These are phyloP conservation scores for Drosophila auraria DNA, from an alignment of 1,140 invertebrate genomes.

Conservation along the genomic window DNA sequence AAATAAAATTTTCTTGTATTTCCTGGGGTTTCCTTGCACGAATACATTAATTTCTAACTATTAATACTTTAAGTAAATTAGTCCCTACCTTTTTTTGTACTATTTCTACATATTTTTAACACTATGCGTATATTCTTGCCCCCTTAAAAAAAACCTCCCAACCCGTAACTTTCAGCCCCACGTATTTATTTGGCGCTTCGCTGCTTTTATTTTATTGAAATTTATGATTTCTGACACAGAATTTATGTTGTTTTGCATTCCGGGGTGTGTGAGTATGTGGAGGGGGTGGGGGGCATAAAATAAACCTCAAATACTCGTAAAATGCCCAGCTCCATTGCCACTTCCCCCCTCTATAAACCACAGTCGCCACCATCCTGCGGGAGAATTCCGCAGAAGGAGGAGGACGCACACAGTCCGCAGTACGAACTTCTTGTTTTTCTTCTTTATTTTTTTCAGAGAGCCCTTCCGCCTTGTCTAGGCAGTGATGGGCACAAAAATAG, in stretches of 20 bases:
- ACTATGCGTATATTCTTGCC: background rate
- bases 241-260: conserved; percentile 81
- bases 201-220: conserved; percentile 78
- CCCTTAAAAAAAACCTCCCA: background rate
- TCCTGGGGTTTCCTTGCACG: too few relatives aligned
- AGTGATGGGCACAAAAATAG: background rate
- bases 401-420: background rate
- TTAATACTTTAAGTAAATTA: too few relatives aligned
- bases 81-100: background rate
- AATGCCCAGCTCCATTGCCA: conserved; percentile 45
- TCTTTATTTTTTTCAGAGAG: background rate
- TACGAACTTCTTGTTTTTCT: conserved; percentile 11
- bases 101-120: background rate
- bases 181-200: conserved; percentile 74
- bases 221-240: conserved; percentile 81
- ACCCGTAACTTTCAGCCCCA: background rate
- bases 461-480: conserved; percentile 29
- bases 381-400: background rate
- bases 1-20: too few relatives aligned
- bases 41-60: too few relatives aligned
- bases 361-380: conserved; percentile 9
- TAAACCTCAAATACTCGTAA: conserved; percentile 81
- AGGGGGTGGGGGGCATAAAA: conserved; percentile 66
- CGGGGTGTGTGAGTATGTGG: conserved; percentile 1
- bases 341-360: conserved; percentile 11